These are phyloP conservation scores for Urocynchramus pylzowi DNA, from an alignment of 2,113 vertebrate genomes.

Conservation along the genomic window DNA sequence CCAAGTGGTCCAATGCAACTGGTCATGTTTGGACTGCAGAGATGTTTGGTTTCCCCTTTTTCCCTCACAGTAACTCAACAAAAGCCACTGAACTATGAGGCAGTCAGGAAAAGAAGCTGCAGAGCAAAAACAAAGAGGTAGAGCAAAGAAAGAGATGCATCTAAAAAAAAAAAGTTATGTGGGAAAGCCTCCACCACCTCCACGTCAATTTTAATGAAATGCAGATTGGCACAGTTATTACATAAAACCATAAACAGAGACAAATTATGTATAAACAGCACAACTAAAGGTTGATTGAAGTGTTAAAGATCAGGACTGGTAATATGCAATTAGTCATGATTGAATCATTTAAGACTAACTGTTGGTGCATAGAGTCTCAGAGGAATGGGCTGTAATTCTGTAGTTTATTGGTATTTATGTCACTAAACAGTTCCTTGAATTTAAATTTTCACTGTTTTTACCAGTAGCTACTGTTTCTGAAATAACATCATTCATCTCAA, in stretches of 20 bases:
- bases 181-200: neutral
- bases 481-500: neutral
- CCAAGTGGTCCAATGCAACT: neutral
- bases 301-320: constrained; percentile 8
- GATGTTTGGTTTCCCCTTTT: neutral
- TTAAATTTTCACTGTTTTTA: neutral
- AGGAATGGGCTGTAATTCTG: constrained; percentile 1
- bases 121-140: neutral
- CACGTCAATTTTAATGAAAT: neutral
- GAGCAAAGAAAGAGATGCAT: neutral
- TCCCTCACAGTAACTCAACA: neutral
- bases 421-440: neutral
- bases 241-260: constrained; percentile 1
- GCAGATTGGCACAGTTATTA: neutral
- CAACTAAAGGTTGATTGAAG: constrained; percentile 23
- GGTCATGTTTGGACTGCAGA: neutral
- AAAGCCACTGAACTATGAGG: neutral
- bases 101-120: neutral
- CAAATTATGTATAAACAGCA: constrained; percentile 16
- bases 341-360: constrained; percentile 25
- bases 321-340: constrained; percentile 21
- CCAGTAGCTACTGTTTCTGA: neutral
- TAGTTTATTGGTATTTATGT: neutral
- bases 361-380: neutral
- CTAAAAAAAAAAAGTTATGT: neutral